A percentile compares a stretch with the other conserved stretches of the same genome.
These are phyloP conservation scores for Heptranchias perlo DNA, from an alignment of 2,113 vertebrate genomes.

Conservation along the genomic window DNA sequence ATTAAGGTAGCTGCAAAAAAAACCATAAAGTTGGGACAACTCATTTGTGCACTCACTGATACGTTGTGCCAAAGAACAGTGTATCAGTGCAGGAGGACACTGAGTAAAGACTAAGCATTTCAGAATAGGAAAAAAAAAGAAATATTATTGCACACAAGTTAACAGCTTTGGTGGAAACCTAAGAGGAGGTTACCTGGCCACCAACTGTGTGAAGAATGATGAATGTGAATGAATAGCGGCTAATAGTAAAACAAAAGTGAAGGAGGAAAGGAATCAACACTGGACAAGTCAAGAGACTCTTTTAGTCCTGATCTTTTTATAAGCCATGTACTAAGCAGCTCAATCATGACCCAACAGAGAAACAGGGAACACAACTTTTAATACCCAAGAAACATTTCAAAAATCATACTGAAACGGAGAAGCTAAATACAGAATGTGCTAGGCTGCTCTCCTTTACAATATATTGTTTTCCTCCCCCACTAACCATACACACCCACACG, in stretches of 20 bases:
- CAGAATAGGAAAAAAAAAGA: not conserved
- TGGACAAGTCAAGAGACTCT: not conserved
- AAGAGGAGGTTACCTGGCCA: not conserved
- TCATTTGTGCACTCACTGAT: not conserved
- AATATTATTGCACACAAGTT: not conserved
- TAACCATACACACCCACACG: not conserved
- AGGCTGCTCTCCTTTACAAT: not conserved
- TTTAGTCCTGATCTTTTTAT: not conserved
- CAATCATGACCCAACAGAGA: not conserved
- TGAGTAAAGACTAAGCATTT: not conserved
- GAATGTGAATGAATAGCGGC: not conserved
- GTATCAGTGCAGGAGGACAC: not conserved
- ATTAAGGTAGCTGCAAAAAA: not conserved
- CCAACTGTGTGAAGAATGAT: not conserved
- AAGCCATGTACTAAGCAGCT: not conserved
- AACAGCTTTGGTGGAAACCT: not conserved
- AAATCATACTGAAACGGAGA: not conserved
- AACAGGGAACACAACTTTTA: not conserved
- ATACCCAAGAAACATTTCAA: not conserved
- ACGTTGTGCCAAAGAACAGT: not conserved
- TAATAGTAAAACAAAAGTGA: not conserved
- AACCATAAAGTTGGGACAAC: not conserved
- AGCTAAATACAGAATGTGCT: not conserved
- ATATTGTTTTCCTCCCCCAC: not conserved
- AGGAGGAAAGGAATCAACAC: not conserved